A percentile compares a stretch with the other conserved stretches of the same genome.
Evolutionary conservation across 2,113 vertebrate species (phyloP).

Genomic region (Sialia sialis): DNA sequence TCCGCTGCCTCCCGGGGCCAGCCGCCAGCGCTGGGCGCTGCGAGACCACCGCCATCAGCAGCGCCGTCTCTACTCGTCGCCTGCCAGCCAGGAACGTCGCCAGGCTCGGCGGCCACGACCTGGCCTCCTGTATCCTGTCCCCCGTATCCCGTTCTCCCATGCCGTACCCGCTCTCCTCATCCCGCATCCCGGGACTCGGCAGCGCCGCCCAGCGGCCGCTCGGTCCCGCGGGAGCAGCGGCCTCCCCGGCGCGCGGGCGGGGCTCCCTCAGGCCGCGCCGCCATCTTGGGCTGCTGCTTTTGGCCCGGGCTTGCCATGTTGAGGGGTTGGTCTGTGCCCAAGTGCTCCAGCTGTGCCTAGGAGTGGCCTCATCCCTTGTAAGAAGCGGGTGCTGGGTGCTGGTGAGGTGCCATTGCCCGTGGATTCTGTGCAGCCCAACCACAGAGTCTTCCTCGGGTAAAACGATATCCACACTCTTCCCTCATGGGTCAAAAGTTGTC

Average conservation of each 20-base stretch:
- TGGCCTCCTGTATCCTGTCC: too few species aligned
- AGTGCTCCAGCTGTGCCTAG: accelerated
- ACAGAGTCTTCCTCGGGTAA: neutral
- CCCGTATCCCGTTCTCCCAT: neutral
- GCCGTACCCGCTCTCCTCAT: neutral
- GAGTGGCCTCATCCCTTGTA: neutral
- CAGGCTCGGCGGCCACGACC: neutral
- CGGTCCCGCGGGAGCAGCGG: neutral
- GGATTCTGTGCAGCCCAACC: neutral
- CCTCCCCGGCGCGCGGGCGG: neutral
- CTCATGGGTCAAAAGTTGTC: neutral
- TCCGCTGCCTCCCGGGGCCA: neutral
- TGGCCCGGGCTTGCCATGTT: accelerated
- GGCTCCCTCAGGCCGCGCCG: neutral
- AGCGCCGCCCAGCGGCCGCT: neutral
- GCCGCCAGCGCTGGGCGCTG: neutral
- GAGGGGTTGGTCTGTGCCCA: too few species aligned
- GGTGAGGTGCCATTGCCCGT: accelerated
- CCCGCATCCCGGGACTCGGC: neutral
- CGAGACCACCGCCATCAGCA: neutral
- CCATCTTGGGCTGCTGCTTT: neutral
- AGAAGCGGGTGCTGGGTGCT: neutral
- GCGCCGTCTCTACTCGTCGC: neutral
- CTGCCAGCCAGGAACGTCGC: too few species aligned
- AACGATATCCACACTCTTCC: accelerated